phyloP scores from a whole-genome alignment of 2,888 invertebrate species.

The Hemithea aestivaria region DNA sequence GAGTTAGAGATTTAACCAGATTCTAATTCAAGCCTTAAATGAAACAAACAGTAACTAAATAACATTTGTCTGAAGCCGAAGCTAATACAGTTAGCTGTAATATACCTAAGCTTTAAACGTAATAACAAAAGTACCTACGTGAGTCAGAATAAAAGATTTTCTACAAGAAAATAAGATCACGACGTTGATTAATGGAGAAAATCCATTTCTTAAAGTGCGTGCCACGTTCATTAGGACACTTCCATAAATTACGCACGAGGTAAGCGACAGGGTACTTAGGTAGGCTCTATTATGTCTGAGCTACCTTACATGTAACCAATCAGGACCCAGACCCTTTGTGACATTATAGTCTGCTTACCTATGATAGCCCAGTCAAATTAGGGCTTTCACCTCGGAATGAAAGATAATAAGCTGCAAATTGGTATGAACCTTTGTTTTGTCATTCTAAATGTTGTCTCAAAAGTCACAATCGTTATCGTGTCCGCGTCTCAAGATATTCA shows the following conservation, averaged over 20 bases:
- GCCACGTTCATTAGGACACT: constrained; percentile 43
- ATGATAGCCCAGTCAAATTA: no score
- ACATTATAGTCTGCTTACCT: background rate
- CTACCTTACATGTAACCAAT: constrained; percentile 12
- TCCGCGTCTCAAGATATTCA: no score
- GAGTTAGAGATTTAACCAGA: no score
- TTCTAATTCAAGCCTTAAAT: no score
- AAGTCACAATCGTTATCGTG: no score
- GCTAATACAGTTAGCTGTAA: no score
- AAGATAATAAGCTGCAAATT: no score
- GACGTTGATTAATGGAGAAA: constrained; percentile 59
- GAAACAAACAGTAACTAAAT: no score
- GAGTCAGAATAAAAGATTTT: constrained; percentile 31
- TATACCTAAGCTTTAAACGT: constrained; percentile 9
- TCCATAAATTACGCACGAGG: constrained; percentile 40
- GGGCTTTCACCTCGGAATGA: no score
- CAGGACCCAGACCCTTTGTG: constrained; percentile 4
- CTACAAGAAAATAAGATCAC: constrained; percentile 40
- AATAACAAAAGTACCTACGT: constrained; percentile 26
- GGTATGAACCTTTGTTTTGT: no score
- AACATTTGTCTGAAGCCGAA: no score
- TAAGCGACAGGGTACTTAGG: constrained; percentile 15
- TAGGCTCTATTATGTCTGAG: constrained; percentile 11
- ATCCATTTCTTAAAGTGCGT: constrained; percentile 59
- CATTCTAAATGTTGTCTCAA: no score